Percentiles rank a stretch among this genome's conserved stretches.
Evolutionary conservation across 2,797 vertebrate species (phyloP).

Genomic region (Acanthis flammea): DNA sequence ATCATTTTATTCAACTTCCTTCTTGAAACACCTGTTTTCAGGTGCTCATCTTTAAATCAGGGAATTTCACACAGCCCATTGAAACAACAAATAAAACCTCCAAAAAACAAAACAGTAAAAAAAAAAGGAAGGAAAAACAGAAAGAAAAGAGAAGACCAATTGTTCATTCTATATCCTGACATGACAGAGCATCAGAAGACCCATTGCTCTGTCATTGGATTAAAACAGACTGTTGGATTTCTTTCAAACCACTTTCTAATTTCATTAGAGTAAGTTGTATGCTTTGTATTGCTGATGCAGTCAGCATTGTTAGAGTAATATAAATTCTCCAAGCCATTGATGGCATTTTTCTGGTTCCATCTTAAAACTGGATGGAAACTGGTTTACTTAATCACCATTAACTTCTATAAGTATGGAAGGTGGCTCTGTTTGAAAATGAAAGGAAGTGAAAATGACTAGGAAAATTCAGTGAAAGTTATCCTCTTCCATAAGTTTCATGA

Average conservation of each 20-base stretch:
- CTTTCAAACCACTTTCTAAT: background rate
- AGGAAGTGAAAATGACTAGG: background rate
- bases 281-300: background rate
- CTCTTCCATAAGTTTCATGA: background rate
- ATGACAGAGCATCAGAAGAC: background rate
- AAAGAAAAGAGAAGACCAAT: background rate
- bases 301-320: background rate
- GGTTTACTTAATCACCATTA: background rate
- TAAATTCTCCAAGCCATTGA: background rate
- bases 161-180: background rate
- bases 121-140: background rate
- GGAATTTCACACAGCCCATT: background rate
- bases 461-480: background rate
- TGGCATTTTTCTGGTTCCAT: background rate
- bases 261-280: background rate
- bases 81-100: background rate
- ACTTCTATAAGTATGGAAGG: background rate
- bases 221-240: background rate
- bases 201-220: background rate
- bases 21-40: background rate
- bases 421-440: background rate
- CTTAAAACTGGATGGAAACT: background rate
- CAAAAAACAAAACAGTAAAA: background rate
- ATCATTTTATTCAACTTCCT: constrained; percentile 22
- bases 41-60: constrained; percentile 4